Evolutionary conservation across 2,797 vertebrate genomes (phyloP).

Genomic region (Adrianichthys oophorus): DNA sequence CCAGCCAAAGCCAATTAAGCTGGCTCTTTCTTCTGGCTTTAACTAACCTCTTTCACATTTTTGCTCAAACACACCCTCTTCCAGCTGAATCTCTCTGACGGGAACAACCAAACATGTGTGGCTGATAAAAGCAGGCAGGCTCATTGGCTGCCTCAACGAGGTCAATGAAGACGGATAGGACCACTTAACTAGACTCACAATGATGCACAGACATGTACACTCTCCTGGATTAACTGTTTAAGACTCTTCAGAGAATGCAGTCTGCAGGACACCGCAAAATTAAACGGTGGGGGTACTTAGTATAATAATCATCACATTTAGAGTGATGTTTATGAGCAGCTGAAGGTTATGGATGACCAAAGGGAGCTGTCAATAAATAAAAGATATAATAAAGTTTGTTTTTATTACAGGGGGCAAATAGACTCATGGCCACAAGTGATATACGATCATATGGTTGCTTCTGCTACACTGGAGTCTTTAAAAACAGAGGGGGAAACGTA

Average conservation of each 20-base stretch:
- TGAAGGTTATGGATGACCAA: slow-evolving; percentile 3
- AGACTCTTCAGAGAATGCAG: slow-evolving; percentile 25
- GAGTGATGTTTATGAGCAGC: not conserved
- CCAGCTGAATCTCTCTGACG: slow-evolving; percentile 22
- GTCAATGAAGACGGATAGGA: slow-evolving; percentile 60
- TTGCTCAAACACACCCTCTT: slow-evolving; percentile 5
- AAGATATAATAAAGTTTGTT: not conserved
- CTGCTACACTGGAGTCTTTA: slow-evolving; percentile 3
- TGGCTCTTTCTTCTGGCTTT: slow-evolving; percentile 39
- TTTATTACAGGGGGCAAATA: not conserved
- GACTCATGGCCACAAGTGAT: not conserved
- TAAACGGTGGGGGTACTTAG: slow-evolving; percentile 16
- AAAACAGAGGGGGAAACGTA: not conserved
- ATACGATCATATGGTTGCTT: too few species aligned
- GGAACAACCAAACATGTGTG: slow-evolving; percentile 53
- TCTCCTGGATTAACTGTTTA: slow-evolving; percentile 42
- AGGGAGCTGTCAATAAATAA: not conserved
- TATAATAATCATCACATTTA: slow-evolving; percentile 18
- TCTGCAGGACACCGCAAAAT: slow-evolving; percentile 30
- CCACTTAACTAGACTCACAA: slow-evolving; percentile 48
- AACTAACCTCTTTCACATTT: slow-evolving; percentile 21
- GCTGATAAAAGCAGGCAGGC: slow-evolving; percentile 46
- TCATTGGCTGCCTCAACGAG: slow-evolving; percentile 22
- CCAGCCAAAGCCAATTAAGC: slow-evolving; percentile 39
- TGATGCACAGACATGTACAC: slow-evolving; percentile 5